Conservation (phyloP, 2,113 vertebrate genomes). For the Neogobius melanostomus region DNA sequence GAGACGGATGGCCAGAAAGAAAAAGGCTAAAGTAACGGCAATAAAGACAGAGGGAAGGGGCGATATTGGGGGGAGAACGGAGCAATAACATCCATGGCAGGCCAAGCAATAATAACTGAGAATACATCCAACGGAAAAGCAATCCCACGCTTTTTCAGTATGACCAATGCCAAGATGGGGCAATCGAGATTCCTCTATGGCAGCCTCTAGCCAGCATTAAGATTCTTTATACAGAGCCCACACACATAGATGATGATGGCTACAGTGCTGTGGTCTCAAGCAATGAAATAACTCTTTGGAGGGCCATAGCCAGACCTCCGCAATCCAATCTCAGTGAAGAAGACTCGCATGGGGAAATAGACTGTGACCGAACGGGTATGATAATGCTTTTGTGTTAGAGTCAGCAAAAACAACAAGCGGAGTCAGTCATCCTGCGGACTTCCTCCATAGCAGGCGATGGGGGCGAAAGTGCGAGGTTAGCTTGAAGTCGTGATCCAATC, state of each 20-base stretch:
- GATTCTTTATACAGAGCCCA: constrained; percentile 53
- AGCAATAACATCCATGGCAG: constrained; percentile 10
- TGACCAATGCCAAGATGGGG: constrained; percentile 41
- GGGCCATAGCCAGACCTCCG: constrained; percentile 20
- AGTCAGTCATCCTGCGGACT: constrained; percentile 24
- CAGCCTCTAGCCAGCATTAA: constrained; percentile 51
- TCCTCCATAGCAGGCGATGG: constrained; percentile 19
- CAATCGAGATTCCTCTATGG: constrained; percentile 52
- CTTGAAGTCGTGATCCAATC: constrained; percentile 35
- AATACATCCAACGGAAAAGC: constrained; percentile 44
- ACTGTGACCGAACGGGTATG: constrained; percentile 28
- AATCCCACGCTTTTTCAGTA: constrained; percentile 51
- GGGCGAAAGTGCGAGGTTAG: constrained; percentile 24
- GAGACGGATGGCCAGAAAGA: constrained; percentile 22
- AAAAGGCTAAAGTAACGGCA: constrained; percentile 19
- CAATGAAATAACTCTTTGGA: constrained; percentile 45
- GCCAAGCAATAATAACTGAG: constrained; percentile 22
- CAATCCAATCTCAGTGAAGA: constrained; percentile 38
- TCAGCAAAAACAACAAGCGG: constrained; percentile 40
- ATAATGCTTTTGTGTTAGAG: constrained; percentile 27
- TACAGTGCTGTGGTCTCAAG: constrained; percentile 22
- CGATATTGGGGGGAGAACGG: constrained; percentile 9
- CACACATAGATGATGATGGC: constrained; percentile 54
- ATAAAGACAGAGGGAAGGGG: constrained; percentile 27
- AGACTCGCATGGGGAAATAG: constrained; percentile 30